These are phyloP conservation scores for Mugil cephalus DNA, from an alignment of 2,113 vertebrate species.

Conservation along the genomic window DNA sequence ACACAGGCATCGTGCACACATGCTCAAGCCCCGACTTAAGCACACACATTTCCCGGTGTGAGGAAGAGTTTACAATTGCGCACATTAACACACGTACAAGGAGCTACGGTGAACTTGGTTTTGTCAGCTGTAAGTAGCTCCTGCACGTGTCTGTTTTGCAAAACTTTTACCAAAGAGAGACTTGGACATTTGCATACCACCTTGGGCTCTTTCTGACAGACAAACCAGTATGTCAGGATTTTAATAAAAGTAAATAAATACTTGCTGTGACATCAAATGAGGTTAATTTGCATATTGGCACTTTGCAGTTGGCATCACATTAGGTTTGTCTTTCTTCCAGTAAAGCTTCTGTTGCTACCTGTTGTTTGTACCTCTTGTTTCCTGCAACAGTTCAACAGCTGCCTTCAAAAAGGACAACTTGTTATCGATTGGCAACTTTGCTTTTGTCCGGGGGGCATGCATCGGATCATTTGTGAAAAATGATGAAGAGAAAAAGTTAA, in stretches of 20 bases:
- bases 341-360: constrained; percentile 63
- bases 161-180: constrained; percentile 1
- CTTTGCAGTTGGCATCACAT: constrained; percentile 11
- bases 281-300: constrained; percentile 7
- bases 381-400: constrained; percentile 48
- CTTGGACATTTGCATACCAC: neutral
- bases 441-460: too few species aligned
- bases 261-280: neutral
- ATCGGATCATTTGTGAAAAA: neutral
- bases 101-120: constrained; percentile 25
- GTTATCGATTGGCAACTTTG: too few species aligned
- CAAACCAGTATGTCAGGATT: neutral
- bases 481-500: neutral
- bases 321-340: constrained; percentile 36
- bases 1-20: constrained; percentile 16
- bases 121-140: neutral
- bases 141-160: constrained; percentile 5
- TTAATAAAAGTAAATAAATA: neutral
- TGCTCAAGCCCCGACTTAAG: constrained; percentile 10
- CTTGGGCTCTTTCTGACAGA: neutral
- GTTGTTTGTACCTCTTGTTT: too few species aligned
- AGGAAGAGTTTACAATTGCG: constrained; percentile 27
- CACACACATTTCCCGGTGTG: constrained; percentile 51
- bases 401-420: constrained; percentile 10
- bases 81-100: constrained; percentile 7